These are phyloP conservation scores for Cervus canadensis DNA, from an alignment of 2,113 vertebrate genomes.

Conservation along the genomic window DNA sequence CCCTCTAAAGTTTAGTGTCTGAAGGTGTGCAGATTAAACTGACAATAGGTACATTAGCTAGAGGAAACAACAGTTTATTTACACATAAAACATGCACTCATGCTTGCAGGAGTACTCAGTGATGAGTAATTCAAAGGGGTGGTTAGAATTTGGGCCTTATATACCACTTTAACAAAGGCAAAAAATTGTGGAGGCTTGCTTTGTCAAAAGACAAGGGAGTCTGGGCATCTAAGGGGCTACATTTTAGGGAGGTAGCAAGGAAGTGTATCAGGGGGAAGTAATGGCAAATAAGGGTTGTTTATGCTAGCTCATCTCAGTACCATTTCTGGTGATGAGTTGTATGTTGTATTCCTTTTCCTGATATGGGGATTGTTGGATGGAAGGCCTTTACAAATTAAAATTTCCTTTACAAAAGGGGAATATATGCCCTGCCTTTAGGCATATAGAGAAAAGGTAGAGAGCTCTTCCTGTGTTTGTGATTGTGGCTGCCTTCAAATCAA, in stretches of 20 bases:
- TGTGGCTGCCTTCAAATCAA: not conserved
- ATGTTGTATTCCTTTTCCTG: not conserved
- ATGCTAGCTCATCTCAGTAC: not conserved
- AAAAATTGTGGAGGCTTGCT: not conserved
- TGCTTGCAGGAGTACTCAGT: not conserved
- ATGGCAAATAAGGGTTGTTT: not conserved
- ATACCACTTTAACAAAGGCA: not conserved
- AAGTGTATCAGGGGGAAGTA: not conserved
- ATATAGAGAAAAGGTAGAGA: not conserved
- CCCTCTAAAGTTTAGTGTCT: not conserved
- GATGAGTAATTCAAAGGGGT: not conserved
- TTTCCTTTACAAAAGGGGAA: not conserved
- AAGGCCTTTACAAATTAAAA: not conserved
- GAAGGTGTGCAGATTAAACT: not conserved
- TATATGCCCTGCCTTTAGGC: not conserved
- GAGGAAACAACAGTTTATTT: not conserved
- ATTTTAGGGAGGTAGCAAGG: not conserved
- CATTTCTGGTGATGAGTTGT: not conserved
- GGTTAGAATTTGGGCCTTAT: not conserved
- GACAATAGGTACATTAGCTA: not conserved
- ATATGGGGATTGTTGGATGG: not conserved
- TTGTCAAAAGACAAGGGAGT: not conserved
- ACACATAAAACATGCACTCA: not conserved
- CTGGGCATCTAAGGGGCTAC: not conserved
- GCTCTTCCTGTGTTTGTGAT: not conserved